Percentiles rank a stretch among this genome's conserved stretches.
Conservation (phyloP, 2,113 vertebrate genomes). For the Spilogale gracilis region DNA sequence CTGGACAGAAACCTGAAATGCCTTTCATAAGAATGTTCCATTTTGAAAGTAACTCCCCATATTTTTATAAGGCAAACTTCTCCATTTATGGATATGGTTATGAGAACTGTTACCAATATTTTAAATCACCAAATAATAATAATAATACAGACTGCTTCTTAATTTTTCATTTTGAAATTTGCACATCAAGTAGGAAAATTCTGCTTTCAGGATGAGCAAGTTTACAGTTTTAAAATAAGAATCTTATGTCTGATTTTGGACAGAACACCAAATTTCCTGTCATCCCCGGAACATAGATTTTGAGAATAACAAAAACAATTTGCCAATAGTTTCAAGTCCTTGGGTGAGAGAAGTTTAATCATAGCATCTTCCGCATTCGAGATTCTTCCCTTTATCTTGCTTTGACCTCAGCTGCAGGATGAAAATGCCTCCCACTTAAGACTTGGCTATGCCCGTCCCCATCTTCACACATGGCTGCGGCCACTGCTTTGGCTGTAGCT, state of each 20-base stretch:
- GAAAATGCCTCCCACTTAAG: not conserved
- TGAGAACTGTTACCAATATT: not conserved
- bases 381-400: not conserved
- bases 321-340: not conserved
- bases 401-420: not conserved
- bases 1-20: slow-evolving; percentile 31
- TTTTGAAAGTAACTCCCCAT: slow-evolving; percentile 34
- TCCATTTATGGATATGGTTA: not conserved
- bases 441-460: not conserved
- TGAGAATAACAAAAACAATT: not conserved
- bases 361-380: not conserved
- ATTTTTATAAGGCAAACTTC: not conserved
- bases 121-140: not conserved
- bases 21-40: not conserved
- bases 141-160: not conserved
- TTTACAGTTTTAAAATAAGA: not conserved
- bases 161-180: slow-evolving; percentile 23
- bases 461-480: rapidly evolving
- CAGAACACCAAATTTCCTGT: not conserved
- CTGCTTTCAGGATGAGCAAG: slow-evolving; percentile 17
- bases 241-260: slow-evolving; percentile 26
- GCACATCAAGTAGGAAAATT: not conserved
- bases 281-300: not conserved
- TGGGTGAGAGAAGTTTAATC: not conserved
- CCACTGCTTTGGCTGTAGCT: not conserved